Conservation (phyloP, 2,797 vertebrate species). For the Acanthurus leucopareius region DNA sequence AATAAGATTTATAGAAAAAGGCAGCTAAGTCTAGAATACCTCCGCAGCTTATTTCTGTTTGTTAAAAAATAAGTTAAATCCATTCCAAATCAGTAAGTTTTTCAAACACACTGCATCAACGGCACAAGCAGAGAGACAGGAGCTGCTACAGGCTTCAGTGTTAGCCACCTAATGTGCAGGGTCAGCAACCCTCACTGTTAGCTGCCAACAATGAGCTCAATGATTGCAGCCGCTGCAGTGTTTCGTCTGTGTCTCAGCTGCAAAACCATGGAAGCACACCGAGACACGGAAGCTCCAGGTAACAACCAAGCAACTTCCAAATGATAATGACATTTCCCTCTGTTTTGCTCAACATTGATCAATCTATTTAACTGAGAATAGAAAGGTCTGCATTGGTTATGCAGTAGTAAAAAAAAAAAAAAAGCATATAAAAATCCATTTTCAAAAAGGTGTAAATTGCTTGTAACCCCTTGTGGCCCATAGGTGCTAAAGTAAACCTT, state of each 20-base stretch:
- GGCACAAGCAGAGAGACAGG: conserved; percentile 46
- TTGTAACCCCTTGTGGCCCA: too few species aligned
- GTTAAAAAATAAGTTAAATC: conserved; percentile 24
- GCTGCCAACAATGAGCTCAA: conserved; percentile 71
- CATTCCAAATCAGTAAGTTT: conserved; percentile 59
- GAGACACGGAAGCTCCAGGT: conserved; percentile 26
- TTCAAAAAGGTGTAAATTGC: background rate
- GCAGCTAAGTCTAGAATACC: conserved; percentile 20
- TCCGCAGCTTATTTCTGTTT: conserved; percentile 18
- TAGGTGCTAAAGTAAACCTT: background rate
- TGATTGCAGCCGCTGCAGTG: conserved; percentile 70
- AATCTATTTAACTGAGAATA: background rate
- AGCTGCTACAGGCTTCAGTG: conserved; percentile 59
- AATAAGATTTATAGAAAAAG: background rate
- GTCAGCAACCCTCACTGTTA: conserved; percentile 78
- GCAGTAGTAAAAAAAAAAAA: too few species aligned
- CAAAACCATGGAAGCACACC: conserved; percentile 33
- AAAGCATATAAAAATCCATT: background rate
- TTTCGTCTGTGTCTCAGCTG: conserved; percentile 50
- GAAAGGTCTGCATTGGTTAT: background rate
- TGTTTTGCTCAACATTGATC: background rate
- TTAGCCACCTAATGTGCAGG: conserved; percentile 74
- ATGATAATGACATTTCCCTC: background rate
- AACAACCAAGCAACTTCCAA: conserved; percentile 2
- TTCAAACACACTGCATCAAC: conserved; percentile 60